Percentiles rank a stretch among this genome's conserved stretches.
Evolutionary conservation across 2,888 invertebrate genomes (phyloP).

Genomic region (Diploptera punctata): DNA sequence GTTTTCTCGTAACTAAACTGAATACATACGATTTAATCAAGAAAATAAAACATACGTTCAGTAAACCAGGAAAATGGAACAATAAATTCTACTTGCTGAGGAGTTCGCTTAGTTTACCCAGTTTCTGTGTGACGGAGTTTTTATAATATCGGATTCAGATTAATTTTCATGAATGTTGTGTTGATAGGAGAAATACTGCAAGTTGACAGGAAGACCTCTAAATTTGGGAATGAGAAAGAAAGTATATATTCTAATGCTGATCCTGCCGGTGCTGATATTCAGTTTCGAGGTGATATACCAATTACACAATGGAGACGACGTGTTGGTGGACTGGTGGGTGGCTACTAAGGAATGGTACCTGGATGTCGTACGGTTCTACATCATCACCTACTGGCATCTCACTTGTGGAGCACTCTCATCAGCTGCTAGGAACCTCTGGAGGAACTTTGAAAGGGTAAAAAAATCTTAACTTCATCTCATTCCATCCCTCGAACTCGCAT

Average conservation of each 20-base stretch:
- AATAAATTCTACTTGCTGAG: too few relatives aligned
- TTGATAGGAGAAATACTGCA: conserved; percentile 1
- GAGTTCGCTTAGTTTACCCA: too few relatives aligned
- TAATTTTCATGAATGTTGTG: too few relatives aligned
- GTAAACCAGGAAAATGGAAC: too few relatives aligned
- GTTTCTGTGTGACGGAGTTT: too few relatives aligned
- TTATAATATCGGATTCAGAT: too few relatives aligned
- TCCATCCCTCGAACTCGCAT: too few relatives aligned
- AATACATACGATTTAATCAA: too few relatives aligned
- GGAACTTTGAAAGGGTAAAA: conserved; percentile 2
- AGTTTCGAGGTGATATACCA: conserved; percentile 23
- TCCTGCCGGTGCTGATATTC: conserved; percentile 1
- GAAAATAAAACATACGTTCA: too few relatives aligned
- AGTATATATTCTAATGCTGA: background rate
- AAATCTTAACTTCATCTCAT: too few relatives aligned
- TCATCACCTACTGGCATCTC: conserved; percentile 13
- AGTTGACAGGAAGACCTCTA: background rate
- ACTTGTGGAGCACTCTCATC: conserved; percentile 1
- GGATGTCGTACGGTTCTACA: conserved; percentile 8
- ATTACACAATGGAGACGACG: background rate
- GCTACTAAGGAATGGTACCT: conserved; percentile 20
- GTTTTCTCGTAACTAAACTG: too few relatives aligned
- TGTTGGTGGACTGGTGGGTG: conserved; percentile 20
- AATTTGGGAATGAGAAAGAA: background rate
- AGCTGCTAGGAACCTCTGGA: background rate